phyloP scores from a whole-genome alignment of 2,113 vertebrate genomes.

The Dipodomys merriami region DNA sequence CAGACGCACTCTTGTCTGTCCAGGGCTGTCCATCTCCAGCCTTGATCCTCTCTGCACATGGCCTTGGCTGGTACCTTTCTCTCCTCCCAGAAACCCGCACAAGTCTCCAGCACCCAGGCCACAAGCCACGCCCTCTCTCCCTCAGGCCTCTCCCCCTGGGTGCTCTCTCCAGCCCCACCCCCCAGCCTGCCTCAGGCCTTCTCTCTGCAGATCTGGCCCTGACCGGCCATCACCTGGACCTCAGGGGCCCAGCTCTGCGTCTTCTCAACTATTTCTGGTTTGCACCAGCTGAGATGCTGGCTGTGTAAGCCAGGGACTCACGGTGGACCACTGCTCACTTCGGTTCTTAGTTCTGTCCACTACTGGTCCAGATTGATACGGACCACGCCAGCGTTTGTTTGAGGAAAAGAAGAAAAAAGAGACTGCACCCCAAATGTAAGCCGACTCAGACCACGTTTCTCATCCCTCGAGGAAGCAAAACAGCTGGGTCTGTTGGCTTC shows the following conservation, averaged over 20 bases:
- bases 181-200: too few species aligned
- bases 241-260: too few species aligned
- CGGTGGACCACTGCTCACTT: too few species aligned
- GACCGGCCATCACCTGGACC: too few species aligned
- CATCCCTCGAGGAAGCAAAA: background rate
- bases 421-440: background rate
- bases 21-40: too few species aligned
- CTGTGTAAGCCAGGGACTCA: background rate
- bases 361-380: background rate
- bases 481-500: background rate
- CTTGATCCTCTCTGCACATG: too few species aligned
- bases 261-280: background rate
- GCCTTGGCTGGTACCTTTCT: too few species aligned
- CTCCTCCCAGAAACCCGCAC: too few species aligned
- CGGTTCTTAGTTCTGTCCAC: background rate
- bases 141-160: background rate
- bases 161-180: too few species aligned
- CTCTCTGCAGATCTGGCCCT: background rate
- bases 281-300: background rate
- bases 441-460: background rate
- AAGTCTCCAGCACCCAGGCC: background rate
- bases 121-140: fast-evolving
- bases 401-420: background rate
- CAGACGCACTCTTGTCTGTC: too few species aligned
- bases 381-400: background rate